Base-by-base conservation (phyloP, 2,888 invertebrate species). In the Teleogryllus oceanicus region DNA sequence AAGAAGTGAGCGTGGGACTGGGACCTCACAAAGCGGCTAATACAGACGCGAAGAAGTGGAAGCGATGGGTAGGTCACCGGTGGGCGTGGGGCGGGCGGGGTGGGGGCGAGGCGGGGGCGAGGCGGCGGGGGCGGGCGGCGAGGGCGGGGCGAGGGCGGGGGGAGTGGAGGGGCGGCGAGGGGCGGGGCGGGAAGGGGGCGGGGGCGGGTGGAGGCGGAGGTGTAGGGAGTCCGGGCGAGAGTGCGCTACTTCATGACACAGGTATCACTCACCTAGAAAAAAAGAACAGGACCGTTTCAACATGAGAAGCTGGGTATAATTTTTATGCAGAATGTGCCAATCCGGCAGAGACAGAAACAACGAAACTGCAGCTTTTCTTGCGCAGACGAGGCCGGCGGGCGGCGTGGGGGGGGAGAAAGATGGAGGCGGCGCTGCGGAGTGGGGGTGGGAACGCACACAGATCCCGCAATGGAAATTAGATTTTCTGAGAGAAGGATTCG, bases 341-440 rank as follows among this genome's bases (percentile, higher is more conserved):
- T 62, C 13, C 62, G 62, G 62, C 62, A 62, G 12, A n/a, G 62
- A 62, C 62, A 62, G 62, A 62, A 62, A 62, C 62, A 62, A 62
- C 62, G 62, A 62, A 62, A 62, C 62, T 62, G 62, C 62, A 5
- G 62, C 62, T 62, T 62, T 62, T 62, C 62, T 62, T 62, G 62
- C 62, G 62, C 62, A 62, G 62, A 62, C 16, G 10, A 11, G 62
- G 62, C 8, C 62, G n/a, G 37, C 37, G n/a, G 62, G 62, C 62
- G 62, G 11, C 13, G 16, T 10, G n/a, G 62, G 13, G 16, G 62
- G 62, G 62, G 62, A 1, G 62, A 13, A 62, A n/a, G 62, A 62
- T n/a, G 62, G n/a, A 62, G 37, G 8, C 37, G 37, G 0, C 62
- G n/a, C 62, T n/a, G 16, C 62, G 62, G 62, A n/a, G 62, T 62